Base-by-base conservation (phyloP, 2,113 vertebrate genomes). In the Leuciscus idus region DNA sequence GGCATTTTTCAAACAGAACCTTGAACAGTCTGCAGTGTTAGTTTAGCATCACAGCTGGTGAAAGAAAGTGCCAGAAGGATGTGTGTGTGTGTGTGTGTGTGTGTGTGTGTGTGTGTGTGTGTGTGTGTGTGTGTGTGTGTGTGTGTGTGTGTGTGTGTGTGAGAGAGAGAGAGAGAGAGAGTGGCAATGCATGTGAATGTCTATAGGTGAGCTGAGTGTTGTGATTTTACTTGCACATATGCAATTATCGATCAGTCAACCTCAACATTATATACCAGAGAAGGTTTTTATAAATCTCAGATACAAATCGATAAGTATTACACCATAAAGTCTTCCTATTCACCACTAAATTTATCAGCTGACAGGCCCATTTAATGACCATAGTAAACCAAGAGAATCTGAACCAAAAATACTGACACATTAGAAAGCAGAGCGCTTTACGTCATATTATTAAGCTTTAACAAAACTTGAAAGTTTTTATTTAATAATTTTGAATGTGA, bases 41-140 rank as follows among this genome's bases (percentile, higher is more conserved):
- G 66, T 88, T 85, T 74, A 86, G 85, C 74, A 78, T 84, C 81
- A 74, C 86, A 88, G 64, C 87, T 88, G 84, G 61, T 85, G 79
- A 78, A 76, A 74, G 79, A 80, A 76, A 84, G 43, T 33, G 59
- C 81, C 46, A 87, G 79, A 89, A 81, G 83, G 78, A 55, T 85
- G 39, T 86, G 43, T 52, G 70, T 72, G 72, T 79, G 87, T 52
- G 83, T 75, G 78, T 59, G 17, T 15, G 17, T 36, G 23, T 75
- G 78, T 59, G 17, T 15, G 17, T 36, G 23, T 75, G 78, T 59
- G 17, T 15, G 17, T 36, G 23, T n/a, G n/a, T 85, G 39, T 86
- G 43, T 52, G 70, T 72, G 72, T 79, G 87, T 52, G 83, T 85
- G 39, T 86, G 43, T 52, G 70, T 72, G 72, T 79, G 87, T 52